Evolutionary conservation across 1,140 invertebrate genomes (phyloP).

Genomic region (Drosophila pruinosa): DNA sequence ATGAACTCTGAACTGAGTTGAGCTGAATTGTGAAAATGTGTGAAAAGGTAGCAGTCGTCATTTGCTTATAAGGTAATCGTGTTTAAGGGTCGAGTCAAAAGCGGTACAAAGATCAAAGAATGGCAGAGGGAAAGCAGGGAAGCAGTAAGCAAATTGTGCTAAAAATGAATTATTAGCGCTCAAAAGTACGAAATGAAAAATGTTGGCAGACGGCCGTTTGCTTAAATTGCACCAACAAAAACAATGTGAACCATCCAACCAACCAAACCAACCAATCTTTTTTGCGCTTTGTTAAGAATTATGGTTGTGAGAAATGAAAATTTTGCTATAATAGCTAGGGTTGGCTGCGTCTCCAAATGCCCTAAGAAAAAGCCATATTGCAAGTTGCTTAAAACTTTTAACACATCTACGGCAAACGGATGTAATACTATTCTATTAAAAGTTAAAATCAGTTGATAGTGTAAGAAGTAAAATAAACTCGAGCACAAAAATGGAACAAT

Average conservation of each 20-base stretch:
- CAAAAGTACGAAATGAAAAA: constrained; percentile 51
- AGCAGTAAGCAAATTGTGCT: constrained; percentile 68
- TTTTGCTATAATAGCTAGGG: constrained; percentile 17
- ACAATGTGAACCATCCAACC: constrained; percentile 20
- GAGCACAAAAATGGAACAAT: neutral
- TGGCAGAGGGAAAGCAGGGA: neutral
- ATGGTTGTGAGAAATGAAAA: constrained; percentile 69
- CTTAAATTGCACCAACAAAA: constrained; percentile 57
- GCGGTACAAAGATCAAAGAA: constrained; percentile 28
- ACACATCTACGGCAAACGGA: too few species aligned
- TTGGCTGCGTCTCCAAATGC: neutral
- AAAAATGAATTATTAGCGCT: constrained; percentile 79
- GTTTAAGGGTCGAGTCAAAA: constrained; percentile 42
- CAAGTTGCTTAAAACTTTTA: neutral
- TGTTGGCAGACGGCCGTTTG: constrained; percentile 63
- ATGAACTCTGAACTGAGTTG: constrained; percentile 58
- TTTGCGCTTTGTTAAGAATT: constrained; percentile 64
- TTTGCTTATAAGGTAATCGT: constrained; percentile 56
- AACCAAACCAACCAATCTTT: constrained; percentile 26
- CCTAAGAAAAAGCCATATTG: neutral
- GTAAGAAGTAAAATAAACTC: neutral
- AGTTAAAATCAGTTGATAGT: neutral
- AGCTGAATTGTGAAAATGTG: constrained; percentile 42
- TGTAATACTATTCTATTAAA: neutral
- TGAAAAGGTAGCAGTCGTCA: constrained; percentile 54